Percentiles rank a stretch among this genome's conserved stretches.
Conservation (phyloP, 2,888 invertebrate genomes). For the Malacosoma neustria region DNA sequence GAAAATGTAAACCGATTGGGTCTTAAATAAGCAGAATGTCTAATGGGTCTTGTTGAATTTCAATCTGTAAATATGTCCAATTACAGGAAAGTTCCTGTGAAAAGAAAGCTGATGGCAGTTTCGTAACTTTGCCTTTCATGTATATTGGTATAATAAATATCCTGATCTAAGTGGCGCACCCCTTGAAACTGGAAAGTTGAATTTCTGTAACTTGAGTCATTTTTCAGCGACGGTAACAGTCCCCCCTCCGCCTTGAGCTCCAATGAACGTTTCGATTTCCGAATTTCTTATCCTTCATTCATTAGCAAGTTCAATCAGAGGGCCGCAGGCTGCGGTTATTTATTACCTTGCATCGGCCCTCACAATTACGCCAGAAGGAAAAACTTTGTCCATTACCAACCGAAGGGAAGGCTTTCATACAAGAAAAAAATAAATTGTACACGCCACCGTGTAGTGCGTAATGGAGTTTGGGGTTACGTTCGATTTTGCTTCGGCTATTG, state of each 20-base stretch:
- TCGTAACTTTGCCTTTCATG: neutral
- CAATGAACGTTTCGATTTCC: conserved; percentile 48
- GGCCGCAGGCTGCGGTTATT: conserved; percentile 65
- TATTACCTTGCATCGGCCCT: conserved; percentile 68
- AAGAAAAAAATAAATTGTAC: conserved; percentile 59
- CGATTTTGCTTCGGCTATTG: conserved; percentile 39
- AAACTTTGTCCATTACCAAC: conserved; percentile 68
- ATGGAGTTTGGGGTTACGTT: conserved; percentile 54
- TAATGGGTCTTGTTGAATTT: neutral
- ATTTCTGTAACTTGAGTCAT: conserved; percentile 37
- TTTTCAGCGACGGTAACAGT: conserved; percentile 41
- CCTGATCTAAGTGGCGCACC: neutral
- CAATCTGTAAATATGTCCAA: neutral
- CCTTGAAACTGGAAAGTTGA: conserved; percentile 4
- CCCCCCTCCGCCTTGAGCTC: conserved; percentile 31
- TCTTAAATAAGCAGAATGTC: neutral
- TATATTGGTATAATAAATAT: neutral
- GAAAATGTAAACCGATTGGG: neutral
- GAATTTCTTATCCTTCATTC: conserved; percentile 69
- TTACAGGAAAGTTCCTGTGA: neutral
- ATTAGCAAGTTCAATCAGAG: conserved; percentile 74
- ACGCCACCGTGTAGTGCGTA: conserved; percentile 49
- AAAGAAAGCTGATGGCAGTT: neutral
- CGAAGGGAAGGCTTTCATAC: conserved; percentile 58
- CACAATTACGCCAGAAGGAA: conserved; percentile 66